Evolutionary conservation across 2,113 vertebrate genomes (phyloP).

Genomic region (Patagioenas fasciata): DNA sequence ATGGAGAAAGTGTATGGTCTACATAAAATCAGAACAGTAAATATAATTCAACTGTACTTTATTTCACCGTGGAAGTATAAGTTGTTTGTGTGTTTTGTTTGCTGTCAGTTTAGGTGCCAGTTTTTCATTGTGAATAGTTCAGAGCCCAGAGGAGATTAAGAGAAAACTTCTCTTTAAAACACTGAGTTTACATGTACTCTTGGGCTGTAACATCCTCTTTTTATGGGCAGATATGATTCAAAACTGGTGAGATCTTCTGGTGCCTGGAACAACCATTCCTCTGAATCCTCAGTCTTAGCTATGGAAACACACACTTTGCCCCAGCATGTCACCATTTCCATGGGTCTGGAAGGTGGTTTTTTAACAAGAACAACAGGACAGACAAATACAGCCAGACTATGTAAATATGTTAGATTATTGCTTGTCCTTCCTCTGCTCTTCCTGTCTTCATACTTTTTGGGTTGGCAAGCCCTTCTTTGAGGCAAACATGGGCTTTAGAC

Average conservation of each 20-base stretch:
- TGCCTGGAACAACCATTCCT: neutral
- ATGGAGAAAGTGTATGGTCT: neutral
- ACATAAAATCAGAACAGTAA: neutral
- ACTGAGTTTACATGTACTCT: neutral
- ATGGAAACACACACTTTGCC: neutral
- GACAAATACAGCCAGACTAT: neutral
- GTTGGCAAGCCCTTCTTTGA: neutral
- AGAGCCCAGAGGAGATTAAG: neutral
- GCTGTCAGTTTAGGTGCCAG: neutral
- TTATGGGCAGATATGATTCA: neutral
- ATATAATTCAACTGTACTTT: neutral
- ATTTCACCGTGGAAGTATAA: neutral
- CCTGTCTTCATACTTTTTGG: neutral
- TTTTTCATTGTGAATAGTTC: constrained; percentile 11
- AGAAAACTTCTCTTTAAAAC: neutral
- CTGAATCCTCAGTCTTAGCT: neutral
- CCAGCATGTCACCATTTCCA: neutral
- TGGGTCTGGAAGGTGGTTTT: neutral
- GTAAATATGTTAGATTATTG: neutral
- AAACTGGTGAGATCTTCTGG: neutral
- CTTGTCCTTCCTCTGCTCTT: neutral
- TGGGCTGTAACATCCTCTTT: neutral
- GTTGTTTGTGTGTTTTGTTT: neutral
- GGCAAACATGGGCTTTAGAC: neutral
- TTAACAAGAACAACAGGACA: neutral